Evolutionary conservation across 1,140 invertebrate genomes (phyloP), one percentile per base, ranked within the genome.

Genomic region (Dendrolimus punctatus): DNA sequence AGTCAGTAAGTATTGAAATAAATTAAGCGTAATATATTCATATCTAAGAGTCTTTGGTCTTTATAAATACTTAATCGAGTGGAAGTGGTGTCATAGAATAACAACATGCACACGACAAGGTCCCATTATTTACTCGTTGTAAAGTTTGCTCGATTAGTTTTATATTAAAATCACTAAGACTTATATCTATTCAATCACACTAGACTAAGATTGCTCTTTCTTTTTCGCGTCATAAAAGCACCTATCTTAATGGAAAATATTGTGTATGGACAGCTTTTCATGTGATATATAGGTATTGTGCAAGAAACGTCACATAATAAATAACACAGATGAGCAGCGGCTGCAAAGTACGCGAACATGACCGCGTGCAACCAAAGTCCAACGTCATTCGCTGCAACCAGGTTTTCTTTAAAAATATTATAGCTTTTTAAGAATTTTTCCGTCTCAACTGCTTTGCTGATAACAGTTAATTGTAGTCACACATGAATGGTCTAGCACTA

Each of bases 91-190:
- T 40, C 8, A 38, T 39, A 6, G 5, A 40, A 23, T 23, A 23
- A 23, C 42, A 41, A 39, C 6, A 50, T 40, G 40, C 8, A 49
- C 47, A 23, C 23, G 23, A 23, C 23, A 23, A 23, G 23, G 64
- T 62, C 66, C 72, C 64, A 72, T 60, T 66, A 65, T 53, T 47
- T 66, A 68, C 66, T 81, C 78, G 78, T 81, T 81, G 76, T 76
- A 70, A 58, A 67, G 62, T 71, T 66, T 59, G 66, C 64, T 68
- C 49, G 62, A 76, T 64, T 71, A 60, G 55, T 51, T 59, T 61
- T 57, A 68, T 62, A 68, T 67, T 54, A 64, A 39, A 9, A 47
- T 47, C 44, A 60, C 51, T 23, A 23, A 23, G 42, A n/a, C 49
- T n/a, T 23, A 44, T 62, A 59, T 55, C 61, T 63, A 62, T 63